Percentiles rank a stretch among this genome's conserved stretches.
These are phyloP conservation scores for Ceryle rudis DNA, from an alignment of 2,797 vertebrate genomes.

Conservation along the genomic window DNA sequence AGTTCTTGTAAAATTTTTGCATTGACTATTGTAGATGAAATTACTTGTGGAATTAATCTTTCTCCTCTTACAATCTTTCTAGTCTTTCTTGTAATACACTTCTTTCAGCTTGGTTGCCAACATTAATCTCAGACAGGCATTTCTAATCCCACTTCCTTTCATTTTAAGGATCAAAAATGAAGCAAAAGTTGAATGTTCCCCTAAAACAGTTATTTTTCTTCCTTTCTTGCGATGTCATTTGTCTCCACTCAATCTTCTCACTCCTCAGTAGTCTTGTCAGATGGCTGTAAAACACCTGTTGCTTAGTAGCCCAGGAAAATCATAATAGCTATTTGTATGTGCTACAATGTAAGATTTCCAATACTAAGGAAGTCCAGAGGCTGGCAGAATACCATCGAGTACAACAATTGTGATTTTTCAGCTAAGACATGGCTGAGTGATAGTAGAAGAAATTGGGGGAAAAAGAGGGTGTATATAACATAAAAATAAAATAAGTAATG, in stretches of 20 bases:
- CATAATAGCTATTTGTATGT: not conserved
- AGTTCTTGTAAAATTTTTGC: not conserved
- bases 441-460: not conserved
- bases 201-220: not conserved
- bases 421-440: not conserved
- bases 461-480: rapidly evolving
- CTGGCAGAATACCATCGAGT: not conserved
- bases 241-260: not conserved
- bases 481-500: not conserved
- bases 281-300: not conserved
- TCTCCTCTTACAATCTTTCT: not conserved
- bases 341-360: not conserved
- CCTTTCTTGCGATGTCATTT: not conserved
- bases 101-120: not conserved
- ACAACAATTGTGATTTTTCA: not conserved
- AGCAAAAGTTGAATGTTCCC: not conserved
- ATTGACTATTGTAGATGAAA: not conserved
- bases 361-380: not conserved
- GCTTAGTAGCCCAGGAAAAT: not conserved
- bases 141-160: not conserved
- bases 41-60: not conserved
- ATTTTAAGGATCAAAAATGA: not conserved
- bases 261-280: not conserved
- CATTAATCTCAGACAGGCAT: not conserved
- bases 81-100: not conserved